Conservation (phyloP, 2,888 invertebrate species). For the Drosophila anomelani region DNA sequence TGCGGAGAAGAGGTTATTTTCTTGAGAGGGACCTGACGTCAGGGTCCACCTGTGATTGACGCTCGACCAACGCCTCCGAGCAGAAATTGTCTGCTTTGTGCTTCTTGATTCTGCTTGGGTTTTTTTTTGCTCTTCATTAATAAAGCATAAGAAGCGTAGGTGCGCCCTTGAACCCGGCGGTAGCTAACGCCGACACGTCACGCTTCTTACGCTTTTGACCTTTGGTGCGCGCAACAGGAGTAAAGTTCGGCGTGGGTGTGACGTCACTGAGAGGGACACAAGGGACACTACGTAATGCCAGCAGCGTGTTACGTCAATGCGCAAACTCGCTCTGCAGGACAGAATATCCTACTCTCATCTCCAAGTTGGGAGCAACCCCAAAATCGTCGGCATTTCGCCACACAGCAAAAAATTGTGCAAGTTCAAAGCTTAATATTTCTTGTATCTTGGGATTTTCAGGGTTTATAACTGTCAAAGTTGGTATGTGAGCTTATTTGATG, state of each 20-base stretch:
- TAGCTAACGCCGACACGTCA: slow-evolving; percentile 44
- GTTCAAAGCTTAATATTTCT: neutral
- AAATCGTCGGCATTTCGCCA: slow-evolving; percentile 6
- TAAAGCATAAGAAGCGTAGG: slow-evolving; percentile 21
- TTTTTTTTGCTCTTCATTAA: slow-evolving; percentile 8
- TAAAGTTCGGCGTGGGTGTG: slow-evolving; percentile 25
- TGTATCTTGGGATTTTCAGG: neutral
- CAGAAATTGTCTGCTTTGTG: slow-evolving; percentile 4
- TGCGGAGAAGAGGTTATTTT: slow-evolving; percentile 7
- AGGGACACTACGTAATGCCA: slow-evolving; percentile 33
- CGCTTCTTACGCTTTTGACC: slow-evolving; percentile 32
- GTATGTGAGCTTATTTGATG: neutral
- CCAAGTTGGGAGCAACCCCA: neutral
- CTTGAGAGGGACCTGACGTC: slow-evolving; percentile 60
- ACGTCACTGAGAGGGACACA: slow-evolving; percentile 28
- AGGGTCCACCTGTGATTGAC: slow-evolving; percentile 70
- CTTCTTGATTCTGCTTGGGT: slow-evolving; percentile 3
- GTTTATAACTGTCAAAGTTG: neutral
- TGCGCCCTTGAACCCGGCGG: slow-evolving; percentile 49
- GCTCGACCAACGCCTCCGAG: slow-evolving; percentile 49
- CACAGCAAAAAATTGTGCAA: slow-evolving; percentile 2
- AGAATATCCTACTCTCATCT: slow-evolving; percentile 14
- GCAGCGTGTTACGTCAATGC: slow-evolving; percentile 65
- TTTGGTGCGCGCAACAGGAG: slow-evolving; percentile 44
- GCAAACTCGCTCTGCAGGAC: slow-evolving; percentile 38